Percentiles rank a stretch among this genome's conserved stretches.
These are phyloP conservation scores for Laodelphax striatellus DNA, from an alignment of 1,140 invertebrate genomes.

Conservation along the genomic window DNA sequence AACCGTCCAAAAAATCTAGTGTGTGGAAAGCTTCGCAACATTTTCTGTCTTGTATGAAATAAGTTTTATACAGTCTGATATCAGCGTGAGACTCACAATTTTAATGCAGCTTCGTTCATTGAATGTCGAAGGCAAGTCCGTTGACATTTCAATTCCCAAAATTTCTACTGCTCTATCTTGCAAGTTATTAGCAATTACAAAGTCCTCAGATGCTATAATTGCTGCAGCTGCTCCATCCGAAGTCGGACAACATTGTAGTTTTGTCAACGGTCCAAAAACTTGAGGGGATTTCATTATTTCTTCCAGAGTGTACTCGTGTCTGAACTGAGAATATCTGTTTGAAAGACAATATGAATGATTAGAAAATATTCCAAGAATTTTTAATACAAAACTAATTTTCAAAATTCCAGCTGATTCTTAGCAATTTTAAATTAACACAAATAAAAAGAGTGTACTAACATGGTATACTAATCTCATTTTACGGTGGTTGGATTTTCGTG, in stretches of 20 bases:
- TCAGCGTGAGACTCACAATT: slow-evolving; percentile 43
- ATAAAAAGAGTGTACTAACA: too few relatives aligned
- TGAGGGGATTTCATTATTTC: slow-evolving; percentile 76
- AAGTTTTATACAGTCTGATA: neutral
- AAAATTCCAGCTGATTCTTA: too few relatives aligned
- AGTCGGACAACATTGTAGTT: slow-evolving; percentile 93
- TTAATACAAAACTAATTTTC: too few relatives aligned
- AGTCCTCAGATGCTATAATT: slow-evolving; percentile 81
- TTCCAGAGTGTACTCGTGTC: slow-evolving; percentile 77
- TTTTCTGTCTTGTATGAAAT: too few relatives aligned
- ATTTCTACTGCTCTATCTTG: slow-evolving; percentile 87
- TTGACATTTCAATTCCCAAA: slow-evolving; percentile 90
- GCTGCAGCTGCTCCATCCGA: slow-evolving; percentile 92
- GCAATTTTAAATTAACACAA: too few relatives aligned
- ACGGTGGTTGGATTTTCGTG: too few relatives aligned
- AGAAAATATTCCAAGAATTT: slow-evolving; percentile 2
- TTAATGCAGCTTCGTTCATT: slow-evolving; percentile 77
- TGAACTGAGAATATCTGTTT: slow-evolving; percentile 77
- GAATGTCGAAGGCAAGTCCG: slow-evolving; percentile 80
- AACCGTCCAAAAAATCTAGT: too few relatives aligned
- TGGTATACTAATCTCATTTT: too few relatives aligned
- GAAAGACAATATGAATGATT: slow-evolving; percentile 11
- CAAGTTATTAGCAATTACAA: slow-evolving; percentile 71
- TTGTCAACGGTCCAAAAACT: slow-evolving; percentile 83
- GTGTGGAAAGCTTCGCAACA: too few relatives aligned